These are phyloP conservation scores for Seira ritae DNA, from an alignment of 2,888 invertebrate species.

Conservation along the genomic window DNA sequence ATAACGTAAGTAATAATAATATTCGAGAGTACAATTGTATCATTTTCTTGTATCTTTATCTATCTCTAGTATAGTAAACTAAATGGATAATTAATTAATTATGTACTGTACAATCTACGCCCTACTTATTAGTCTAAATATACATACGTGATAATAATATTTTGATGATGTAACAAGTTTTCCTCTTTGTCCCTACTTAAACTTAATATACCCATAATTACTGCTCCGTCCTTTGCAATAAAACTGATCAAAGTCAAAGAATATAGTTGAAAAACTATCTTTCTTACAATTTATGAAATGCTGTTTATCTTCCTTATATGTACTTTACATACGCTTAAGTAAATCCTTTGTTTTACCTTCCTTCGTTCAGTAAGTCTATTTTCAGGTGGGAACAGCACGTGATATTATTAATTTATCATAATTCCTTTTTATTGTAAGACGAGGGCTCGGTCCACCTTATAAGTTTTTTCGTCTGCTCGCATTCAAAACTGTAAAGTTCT, in stretches of 20 bases:
- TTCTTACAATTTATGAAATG: background rate
- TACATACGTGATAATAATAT: background rate
- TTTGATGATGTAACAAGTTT: conserved; percentile 14
- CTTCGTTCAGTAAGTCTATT: conserved; percentile 41
- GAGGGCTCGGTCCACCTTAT: conserved; percentile 58
- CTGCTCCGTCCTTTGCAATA: background rate
- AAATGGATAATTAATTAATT: too few relatives aligned
- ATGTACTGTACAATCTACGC: too few relatives aligned
- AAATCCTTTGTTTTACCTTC: conserved; percentile 2
- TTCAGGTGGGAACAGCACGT: conserved; percentile 64
- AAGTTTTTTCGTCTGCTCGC: conserved; percentile 10
- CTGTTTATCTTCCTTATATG: background rate
- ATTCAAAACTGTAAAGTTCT: too few relatives aligned
- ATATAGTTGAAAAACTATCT: conserved; percentile 17
- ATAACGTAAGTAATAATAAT: background rate
- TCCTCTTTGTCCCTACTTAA: background rate
- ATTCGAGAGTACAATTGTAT: too few relatives aligned
- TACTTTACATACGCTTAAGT: conserved; percentile 21
- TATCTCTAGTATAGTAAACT: too few relatives aligned
- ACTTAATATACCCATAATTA: background rate
- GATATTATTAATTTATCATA: conserved; percentile 36
- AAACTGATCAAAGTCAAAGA: conserved; percentile 26
- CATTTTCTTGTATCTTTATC: too few relatives aligned
- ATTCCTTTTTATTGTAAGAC: conserved; percentile 20
- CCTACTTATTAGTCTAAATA: too few relatives aligned